phyloP scores from a whole-genome alignment of 2,888 invertebrate genomes.

The Rhagonycha fulva region DNA sequence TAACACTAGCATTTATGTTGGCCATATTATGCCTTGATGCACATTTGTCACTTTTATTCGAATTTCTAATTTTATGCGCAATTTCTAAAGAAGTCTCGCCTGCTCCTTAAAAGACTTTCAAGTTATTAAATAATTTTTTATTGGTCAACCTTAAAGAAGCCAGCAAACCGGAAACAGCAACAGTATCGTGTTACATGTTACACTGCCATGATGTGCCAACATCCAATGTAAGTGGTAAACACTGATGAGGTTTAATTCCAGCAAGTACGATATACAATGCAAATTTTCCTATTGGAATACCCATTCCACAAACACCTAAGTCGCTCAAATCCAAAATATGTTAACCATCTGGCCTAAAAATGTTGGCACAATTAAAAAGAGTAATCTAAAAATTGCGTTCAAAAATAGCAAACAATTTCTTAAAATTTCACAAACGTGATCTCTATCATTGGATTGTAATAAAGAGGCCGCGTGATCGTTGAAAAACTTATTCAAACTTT shows the following conservation, averaged over 20 bases:
- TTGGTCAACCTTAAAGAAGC: conserved; percentile 85
- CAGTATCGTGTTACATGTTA: too few relatives aligned
- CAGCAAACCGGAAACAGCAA: conserved; percentile 92
- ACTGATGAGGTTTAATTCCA: conserved; percentile 94
- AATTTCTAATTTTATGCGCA: conserved; percentile 72
- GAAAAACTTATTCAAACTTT: conserved; percentile 92
- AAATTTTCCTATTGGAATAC: conserved; percentile 96
- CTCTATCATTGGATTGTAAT: conserved; percentile 94
- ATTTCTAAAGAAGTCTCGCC: conserved; percentile 82
- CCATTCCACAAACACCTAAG: conserved; percentile 96
- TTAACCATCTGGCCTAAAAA: conserved; percentile 88
- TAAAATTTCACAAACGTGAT: conserved; percentile 88
- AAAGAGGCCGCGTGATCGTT: conserved; percentile 93
- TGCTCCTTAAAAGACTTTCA: conserved; percentile 93
- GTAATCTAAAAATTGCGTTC: background rate
- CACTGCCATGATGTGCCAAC: conserved; percentile 97
- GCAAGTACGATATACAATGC: conserved; percentile 95
- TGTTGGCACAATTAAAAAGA: background rate
- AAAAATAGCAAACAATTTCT: conserved; percentile 80
- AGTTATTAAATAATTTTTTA: conserved; percentile 80
- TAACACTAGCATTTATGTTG: too few relatives aligned
- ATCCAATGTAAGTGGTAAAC: conserved; percentile 91
- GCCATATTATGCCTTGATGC: too few relatives aligned
- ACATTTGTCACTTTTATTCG: too few relatives aligned
- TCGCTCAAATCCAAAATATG: conserved; percentile 96